Evolutionary conservation across 2,113 vertebrate species (phyloP).

Genomic region (Noctilio leporinus): DNA sequence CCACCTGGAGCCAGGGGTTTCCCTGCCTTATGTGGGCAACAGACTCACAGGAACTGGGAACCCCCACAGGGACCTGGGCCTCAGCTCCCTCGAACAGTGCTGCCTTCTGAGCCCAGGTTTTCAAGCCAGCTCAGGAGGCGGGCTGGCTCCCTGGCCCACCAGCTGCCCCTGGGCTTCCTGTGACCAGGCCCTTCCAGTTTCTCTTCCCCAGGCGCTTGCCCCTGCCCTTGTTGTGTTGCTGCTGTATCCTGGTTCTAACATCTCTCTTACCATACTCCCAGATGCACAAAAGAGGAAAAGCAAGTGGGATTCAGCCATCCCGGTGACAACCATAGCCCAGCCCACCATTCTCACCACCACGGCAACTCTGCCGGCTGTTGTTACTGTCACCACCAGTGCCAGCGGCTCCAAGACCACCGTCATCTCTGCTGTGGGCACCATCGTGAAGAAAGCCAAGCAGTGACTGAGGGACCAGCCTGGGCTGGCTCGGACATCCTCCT

Average conservation of each 20-base stretch:
- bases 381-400: conserved; percentile 96
- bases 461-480: conserved; percentile 72
- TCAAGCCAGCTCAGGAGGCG: not conserved
- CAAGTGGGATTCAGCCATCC: conserved; percentile 98
- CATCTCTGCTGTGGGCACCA: conserved; percentile 98
- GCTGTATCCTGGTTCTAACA: not conserved
- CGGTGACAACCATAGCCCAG: conserved; percentile 91
- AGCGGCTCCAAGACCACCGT: conserved; percentile 98
- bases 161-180: not conserved
- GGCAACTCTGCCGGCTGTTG: conserved; percentile 90
- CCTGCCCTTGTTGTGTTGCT: not conserved
- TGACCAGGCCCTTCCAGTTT: too few species aligned
- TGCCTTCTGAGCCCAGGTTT: not conserved
- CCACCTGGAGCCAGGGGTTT: not conserved
- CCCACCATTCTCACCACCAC: conserved; percentile 94
- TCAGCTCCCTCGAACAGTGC: not conserved
- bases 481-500: not conserved
- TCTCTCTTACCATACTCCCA: conserved; percentile 62
- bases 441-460: conserved; percentile 97
- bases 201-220: not conserved
- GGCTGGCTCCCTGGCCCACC: rapidly evolving
- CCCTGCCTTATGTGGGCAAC: not conserved
- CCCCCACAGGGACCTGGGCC: rapidly evolving
- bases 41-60: rapidly evolving
- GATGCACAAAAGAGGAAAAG: conserved; percentile 98